Conservation (phyloP, 2,888 invertebrate species). For the Stenotaenia linearis region DNA sequence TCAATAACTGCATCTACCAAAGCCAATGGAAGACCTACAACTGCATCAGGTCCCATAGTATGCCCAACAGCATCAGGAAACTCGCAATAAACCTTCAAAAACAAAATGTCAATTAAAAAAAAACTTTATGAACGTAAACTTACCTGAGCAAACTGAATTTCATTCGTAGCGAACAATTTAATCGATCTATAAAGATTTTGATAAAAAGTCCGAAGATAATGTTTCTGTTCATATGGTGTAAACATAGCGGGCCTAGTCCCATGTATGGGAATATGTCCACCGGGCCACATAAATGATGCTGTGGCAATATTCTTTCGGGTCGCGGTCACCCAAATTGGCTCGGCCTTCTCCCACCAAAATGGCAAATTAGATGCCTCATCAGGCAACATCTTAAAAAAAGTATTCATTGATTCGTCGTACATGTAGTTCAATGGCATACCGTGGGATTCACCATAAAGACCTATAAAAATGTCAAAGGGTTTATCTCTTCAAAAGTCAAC, state of each 20-base stretch:
- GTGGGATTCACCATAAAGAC: constrained; percentile 34
- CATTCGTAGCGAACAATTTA: constrained; percentile 14
- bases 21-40: not conserved
- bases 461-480: not conserved
- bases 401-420: constrained; percentile 29
- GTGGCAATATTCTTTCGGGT: constrained; percentile 36
- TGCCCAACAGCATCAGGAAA: constrained; percentile 45
- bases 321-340: constrained; percentile 45
- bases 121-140: not conserved
- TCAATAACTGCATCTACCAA: not conserved
- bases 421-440: constrained; percentile 34
- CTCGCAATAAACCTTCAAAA: constrained; percentile 41
- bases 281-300: constrained; percentile 38
- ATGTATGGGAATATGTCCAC: constrained; percentile 38
- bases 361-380: constrained; percentile 31
- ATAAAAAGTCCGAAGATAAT: not conserved
- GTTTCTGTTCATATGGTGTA: constrained; percentile 33
- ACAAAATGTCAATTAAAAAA: not conserved
- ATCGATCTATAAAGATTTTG: constrained; percentile 21
- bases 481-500: not conserved
- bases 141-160: constrained; percentile 28
- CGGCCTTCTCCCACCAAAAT: constrained; percentile 45
- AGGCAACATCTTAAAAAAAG: constrained; percentile 31
- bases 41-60: constrained; percentile 42
- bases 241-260: constrained; percentile 37